A percentile compares a stretch with the other conserved stretches of the same genome.
phyloP scores from a whole-genome alignment of 2,888 invertebrate species.

The Drosophila setosimentum region DNA sequence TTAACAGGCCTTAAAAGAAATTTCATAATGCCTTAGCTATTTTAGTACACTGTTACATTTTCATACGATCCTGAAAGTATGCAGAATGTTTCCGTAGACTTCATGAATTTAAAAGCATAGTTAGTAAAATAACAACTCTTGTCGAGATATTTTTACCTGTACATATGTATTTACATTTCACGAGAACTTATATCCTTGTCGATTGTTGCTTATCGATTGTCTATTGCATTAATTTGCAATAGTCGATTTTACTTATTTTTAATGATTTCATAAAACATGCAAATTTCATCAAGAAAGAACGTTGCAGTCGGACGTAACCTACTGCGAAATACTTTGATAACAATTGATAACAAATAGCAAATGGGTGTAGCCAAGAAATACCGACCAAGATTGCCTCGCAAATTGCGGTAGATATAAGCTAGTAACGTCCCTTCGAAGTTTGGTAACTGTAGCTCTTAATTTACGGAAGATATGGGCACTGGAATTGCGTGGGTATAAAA shows the following conservation, averaged over 20 bases:
- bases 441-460: too few species aligned
- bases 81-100: not conserved
- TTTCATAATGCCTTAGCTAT: not conserved
- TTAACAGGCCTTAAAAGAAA: not conserved
- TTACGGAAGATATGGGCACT: too few species aligned
- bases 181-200: not conserved
- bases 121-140: not conserved
- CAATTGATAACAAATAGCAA: too few species aligned
- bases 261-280: too few species aligned
- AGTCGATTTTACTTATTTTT: not conserved
- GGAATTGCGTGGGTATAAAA: too few species aligned
- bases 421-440: too few species aligned
- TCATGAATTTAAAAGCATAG: not conserved
- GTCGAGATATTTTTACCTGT: not conserved
- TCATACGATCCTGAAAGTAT: conserved; percentile 3
- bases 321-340: too few species aligned
- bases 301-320: too few species aligned
- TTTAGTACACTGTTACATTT: not conserved
- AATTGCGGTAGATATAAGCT: too few species aligned
- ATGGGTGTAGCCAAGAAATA: too few species aligned
- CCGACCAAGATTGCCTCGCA: too few species aligned
- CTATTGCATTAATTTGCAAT: not conserved
- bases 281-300: too few species aligned
- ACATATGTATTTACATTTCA: not conserved
- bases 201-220: not conserved